phyloP scores from a whole-genome alignment of 2,113 vertebrate genomes.

The Trogon surrucura region DNA sequence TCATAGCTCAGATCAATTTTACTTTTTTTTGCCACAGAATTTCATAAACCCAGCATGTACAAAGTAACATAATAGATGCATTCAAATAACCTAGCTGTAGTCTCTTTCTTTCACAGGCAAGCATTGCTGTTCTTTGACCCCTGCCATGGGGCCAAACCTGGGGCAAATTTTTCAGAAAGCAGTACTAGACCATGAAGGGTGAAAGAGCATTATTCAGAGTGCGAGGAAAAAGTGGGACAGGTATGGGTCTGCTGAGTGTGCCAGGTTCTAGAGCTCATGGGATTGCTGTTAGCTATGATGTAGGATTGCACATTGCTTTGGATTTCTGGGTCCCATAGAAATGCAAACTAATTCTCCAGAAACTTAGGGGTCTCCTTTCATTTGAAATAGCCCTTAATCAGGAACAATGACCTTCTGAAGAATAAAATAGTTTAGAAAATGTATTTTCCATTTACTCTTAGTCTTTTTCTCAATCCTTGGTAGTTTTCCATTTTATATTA shows the following conservation, averaged over 20 bases:
- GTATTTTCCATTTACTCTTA: not conserved
- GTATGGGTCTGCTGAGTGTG: not conserved
- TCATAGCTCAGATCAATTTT: not conserved
- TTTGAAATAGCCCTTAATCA: not conserved
- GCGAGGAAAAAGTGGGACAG: not conserved
- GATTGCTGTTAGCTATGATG: not conserved
- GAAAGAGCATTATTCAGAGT: not conserved
- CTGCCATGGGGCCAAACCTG: not conserved
- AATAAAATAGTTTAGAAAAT: not conserved
- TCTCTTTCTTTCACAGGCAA: not conserved
- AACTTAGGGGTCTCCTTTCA: not conserved
- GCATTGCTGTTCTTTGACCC: not conserved
- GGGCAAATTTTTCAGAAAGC: too few relatives aligned
- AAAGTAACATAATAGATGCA: not conserved
- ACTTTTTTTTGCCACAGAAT: not conserved
- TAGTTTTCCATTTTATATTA: not conserved
- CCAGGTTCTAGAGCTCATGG: not conserved
- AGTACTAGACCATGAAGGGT: not conserved
- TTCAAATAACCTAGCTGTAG: not conserved
- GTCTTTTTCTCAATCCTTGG: not conserved
- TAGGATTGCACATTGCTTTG: not conserved
- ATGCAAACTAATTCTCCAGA: not conserved
- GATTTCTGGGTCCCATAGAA: not conserved
- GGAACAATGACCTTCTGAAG: not conserved
- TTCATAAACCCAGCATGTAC: not conserved